A percentile compares a stretch with the other conserved stretches of the same genome.
phyloP scores from a whole-genome alignment of 2,888 invertebrate genomes.

The Trissoscelio sp. region DNA sequence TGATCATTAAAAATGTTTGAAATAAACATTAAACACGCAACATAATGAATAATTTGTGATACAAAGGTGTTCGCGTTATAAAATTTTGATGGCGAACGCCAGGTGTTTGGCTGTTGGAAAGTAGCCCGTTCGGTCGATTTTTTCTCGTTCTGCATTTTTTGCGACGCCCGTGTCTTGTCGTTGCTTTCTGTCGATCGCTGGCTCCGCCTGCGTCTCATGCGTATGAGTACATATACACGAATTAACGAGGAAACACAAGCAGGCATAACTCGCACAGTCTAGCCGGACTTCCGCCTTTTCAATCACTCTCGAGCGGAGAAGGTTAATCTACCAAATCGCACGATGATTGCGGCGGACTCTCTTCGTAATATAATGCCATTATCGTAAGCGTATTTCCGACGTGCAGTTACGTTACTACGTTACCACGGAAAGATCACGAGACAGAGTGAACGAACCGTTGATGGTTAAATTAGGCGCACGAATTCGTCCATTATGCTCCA shows the following conservation, averaged over 20 bases:
- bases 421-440: conserved; percentile 29
- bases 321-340: conserved; percentile 55
- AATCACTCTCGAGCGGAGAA: conserved; percentile 42
- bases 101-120: conserved; percentile 9
- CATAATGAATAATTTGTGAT: conserved; percentile 4
- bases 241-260: conserved; percentile 40
- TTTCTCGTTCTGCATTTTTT: background rate
- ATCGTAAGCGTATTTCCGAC: conserved; percentile 34
- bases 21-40: too few species aligned
- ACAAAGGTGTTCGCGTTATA: conserved; percentile 12
- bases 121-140: conserved; percentile 4
- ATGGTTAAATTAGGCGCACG: conserved; percentile 42
- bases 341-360: conserved; percentile 34
- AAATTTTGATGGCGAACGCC: conserved; percentile 27
- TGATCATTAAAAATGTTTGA: too few species aligned
- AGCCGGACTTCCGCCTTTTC: conserved; percentile 59
- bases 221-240: too few species aligned
- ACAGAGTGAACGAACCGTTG: conserved; percentile 43
- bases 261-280: conserved; percentile 33
- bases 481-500: conserved; percentile 31
- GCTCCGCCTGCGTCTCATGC: conserved; percentile 2
- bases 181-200: conserved; percentile 5
- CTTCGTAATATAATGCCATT: conserved; percentile 29
- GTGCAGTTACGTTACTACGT: conserved; percentile 6
- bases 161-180: background rate